Percentiles rank a stretch among this genome's conserved stretches.
These are phyloP conservation scores for Drosophila biarmipes DNA, from an alignment of 1,140 invertebrate species.

Conservation along the genomic window DNA sequence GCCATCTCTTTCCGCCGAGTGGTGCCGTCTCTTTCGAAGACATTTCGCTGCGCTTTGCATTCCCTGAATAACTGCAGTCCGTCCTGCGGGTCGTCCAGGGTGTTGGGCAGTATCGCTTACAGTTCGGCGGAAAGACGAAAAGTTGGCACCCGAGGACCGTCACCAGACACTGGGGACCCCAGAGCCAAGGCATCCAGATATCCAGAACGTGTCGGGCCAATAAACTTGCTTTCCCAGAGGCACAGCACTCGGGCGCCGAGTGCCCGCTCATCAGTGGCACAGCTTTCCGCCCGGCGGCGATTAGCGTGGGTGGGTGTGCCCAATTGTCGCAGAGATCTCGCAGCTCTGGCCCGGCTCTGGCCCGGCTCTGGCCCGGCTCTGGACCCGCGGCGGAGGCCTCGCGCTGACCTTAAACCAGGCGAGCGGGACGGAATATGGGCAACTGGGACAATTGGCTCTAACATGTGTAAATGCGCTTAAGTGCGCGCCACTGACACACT, in stretches of 20 bases:
- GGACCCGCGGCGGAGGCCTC: slow-evolving; percentile 27
- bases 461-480: slow-evolving; percentile 80
- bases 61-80: slow-evolving; percentile 43
- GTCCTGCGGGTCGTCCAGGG: not conserved
- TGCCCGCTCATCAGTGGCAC: not conserved
- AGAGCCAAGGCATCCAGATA: slow-evolving; percentile 2
- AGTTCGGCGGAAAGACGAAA: slow-evolving; percentile 53
- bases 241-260: slow-evolving; percentile 3
- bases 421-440: slow-evolving; percentile 9
- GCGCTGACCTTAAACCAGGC: slow-evolving; percentile 73
- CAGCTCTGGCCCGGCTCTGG: too few species aligned
- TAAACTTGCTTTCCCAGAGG: slow-evolving; percentile 32
- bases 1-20: not conserved
- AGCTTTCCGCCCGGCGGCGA: slow-evolving; percentile 15
- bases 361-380: slow-evolving; percentile 5
- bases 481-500: slow-evolving; percentile 74
- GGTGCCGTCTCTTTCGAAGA: slow-evolving; percentile 6
- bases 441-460: slow-evolving; percentile 68
- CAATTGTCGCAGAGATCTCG: slow-evolving; percentile 67
- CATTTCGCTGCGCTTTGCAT: slow-evolving; percentile 56
- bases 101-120: slow-evolving; percentile 49
- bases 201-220: slow-evolving; percentile 48
- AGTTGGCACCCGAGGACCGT: slow-evolving; percentile 38
- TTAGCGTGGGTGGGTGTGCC: slow-evolving; percentile 72
- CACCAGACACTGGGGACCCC: slow-evolving; percentile 64